phyloP scores from a whole-genome alignment of 2,797 vertebrate genomes.

The Cichlasoma orientale region DNA sequence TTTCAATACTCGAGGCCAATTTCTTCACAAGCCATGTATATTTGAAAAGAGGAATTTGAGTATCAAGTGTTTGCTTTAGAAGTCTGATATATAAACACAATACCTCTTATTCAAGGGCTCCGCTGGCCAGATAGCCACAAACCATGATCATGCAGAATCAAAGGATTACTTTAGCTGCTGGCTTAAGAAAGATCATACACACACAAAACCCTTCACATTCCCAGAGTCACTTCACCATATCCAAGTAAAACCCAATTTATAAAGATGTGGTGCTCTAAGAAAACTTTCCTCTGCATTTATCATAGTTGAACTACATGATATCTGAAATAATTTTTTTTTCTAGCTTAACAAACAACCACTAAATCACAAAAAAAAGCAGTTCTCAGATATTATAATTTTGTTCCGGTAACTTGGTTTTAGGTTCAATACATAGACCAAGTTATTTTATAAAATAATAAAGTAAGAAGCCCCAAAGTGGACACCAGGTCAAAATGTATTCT shows the following conservation, averaged over 20 bases:
- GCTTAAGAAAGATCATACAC: constrained; percentile 44
- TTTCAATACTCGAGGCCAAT: constrained; percentile 34
- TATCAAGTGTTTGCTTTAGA: constrained; percentile 51
- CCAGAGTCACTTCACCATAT: constrained; percentile 42
- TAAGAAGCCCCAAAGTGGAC: neutral
- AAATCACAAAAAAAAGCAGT: neutral
- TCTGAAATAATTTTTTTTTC: constrained; percentile 42
- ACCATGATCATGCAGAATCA: constrained; percentile 61
- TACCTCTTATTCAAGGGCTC: constrained; percentile 41
- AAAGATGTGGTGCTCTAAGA: constrained; percentile 51
- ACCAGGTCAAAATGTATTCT: neutral
- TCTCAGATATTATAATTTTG: constrained; percentile 6
- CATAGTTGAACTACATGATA: constrained; percentile 46
- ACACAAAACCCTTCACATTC: constrained; percentile 50
- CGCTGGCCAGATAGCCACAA: constrained; percentile 46
- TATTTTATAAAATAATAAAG: constrained; percentile 14
- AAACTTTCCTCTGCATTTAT: constrained; percentile 49
- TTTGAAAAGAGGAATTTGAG: constrained; percentile 55
- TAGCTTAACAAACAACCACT: constrained; percentile 18
- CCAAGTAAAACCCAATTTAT: constrained; percentile 62
- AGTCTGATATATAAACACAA: constrained; percentile 56
- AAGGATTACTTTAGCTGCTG: constrained; percentile 48
- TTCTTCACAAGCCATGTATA: constrained; percentile 32
- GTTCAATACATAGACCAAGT: neutral
- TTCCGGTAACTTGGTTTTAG: neutral